Conservation (phyloP, 2,113 vertebrate genomes). For the Vireo altiloquus region DNA sequence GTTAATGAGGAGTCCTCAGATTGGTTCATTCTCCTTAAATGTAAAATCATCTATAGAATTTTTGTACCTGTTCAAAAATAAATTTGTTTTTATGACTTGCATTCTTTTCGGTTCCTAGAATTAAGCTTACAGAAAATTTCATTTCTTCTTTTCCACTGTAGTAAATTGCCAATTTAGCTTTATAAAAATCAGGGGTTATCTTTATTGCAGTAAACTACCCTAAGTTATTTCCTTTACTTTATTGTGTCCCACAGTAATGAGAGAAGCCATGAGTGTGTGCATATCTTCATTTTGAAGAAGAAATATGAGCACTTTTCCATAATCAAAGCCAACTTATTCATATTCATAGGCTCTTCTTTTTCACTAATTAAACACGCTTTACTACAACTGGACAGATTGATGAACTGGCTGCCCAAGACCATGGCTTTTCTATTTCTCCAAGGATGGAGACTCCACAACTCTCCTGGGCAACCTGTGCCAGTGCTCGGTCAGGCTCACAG, state of each 20-base stretch:
- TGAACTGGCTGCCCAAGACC: not conserved
- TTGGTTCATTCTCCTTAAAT: conserved; percentile 11
- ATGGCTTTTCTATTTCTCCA: not conserved
- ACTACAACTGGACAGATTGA: not conserved
- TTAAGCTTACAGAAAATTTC: conserved; percentile 25
- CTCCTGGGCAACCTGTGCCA: not conserved
- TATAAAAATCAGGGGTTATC: conserved; percentile 7
- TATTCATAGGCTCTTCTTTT: not conserved
- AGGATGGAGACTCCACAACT: not conserved
- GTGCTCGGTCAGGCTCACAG: not conserved
- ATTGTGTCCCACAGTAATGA: not conserved
- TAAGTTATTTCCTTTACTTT: conserved; percentile 1
- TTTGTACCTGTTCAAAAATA: conserved; percentile 38
- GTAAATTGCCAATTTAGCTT: conserved; percentile 8
- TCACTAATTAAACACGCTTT: not conserved
- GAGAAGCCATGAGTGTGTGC: not conserved
- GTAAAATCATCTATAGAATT: conserved; percentile 22
- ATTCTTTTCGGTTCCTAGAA: conserved; percentile 26
- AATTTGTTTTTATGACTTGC: conserved; percentile 25
- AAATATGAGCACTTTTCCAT: not conserved
- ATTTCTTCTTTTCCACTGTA: not conserved
- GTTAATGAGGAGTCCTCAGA: conserved; percentile 50
- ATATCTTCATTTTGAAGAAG: not conserved
- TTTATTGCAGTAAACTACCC: conserved; percentile 25
- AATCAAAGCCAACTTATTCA: not conserved